Conservation (phyloP, 2,888 invertebrate species). For the Callosobruchus maculatus region DNA sequence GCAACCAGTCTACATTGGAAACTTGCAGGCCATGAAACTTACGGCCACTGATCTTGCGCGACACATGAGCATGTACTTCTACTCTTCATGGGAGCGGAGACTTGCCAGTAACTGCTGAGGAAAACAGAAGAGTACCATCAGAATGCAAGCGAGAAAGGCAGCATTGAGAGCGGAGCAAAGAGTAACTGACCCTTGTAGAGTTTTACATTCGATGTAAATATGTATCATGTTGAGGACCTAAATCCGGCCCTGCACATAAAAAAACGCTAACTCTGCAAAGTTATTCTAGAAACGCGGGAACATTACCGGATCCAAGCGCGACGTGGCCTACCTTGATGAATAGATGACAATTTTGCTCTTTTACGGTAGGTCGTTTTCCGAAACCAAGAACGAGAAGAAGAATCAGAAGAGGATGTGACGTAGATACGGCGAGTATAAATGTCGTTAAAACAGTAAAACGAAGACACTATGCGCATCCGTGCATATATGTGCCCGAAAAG, state of each 20-base stretch:
- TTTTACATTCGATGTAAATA: no score
- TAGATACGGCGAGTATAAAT: background rate
- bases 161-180: no score
- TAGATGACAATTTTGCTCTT: slow-evolving; percentile 12
- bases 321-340: slow-evolving; percentile 2
- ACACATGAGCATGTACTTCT: no score
- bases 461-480: background rate
- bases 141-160: no score
- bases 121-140: no score
- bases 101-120: no score
- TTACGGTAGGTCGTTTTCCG: slow-evolving; percentile 9
- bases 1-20: no score
- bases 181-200: no score
- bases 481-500: background rate
- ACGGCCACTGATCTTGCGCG: no score
- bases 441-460: background rate
- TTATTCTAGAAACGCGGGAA: background rate
- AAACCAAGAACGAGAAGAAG: slow-evolving; percentile 4
- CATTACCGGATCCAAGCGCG: background rate
- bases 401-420: background rate
- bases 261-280: background rate
- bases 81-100: no score
- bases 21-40: no score
- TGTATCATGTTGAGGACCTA: no score
- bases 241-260: background rate